A percentile compares a stretch with the other conserved stretches of the same genome.
Evolutionary conservation across 2,113 vertebrate genomes (phyloP).

Genomic region (Cyanoramphus novaezelandiae): DNA sequence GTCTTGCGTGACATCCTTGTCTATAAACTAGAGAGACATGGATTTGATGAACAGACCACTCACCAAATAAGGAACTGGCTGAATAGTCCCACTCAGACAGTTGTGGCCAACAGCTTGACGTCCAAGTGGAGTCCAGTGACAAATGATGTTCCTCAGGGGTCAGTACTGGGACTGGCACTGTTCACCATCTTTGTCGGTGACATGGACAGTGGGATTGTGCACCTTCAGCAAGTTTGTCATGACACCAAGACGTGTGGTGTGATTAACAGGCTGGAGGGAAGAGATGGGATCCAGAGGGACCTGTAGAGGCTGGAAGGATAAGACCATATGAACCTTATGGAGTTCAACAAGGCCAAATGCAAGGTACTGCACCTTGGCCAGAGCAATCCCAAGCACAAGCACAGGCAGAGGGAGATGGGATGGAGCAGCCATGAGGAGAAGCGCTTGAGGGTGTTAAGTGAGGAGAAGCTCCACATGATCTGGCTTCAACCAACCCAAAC

Average conservation of each 20-base stretch:
- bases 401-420: neutral
- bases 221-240: neutral
- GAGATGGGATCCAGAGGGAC: neutral
- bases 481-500: neutral
- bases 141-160: neutral
- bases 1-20: neutral
- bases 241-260: neutral
- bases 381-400: neutral
- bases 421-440: neutral
- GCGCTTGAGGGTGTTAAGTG: neutral
- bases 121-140: neutral
- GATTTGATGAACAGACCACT: neutral
- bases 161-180: neutral
- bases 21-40: neutral
- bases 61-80: neutral
- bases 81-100: neutral
- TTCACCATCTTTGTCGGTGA: neutral
- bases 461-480: neutral
- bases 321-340: neutral
- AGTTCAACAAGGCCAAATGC: neutral
- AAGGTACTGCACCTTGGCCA: neutral
- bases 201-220: neutral
- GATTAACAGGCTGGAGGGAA: neutral
- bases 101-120: neutral
- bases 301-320: neutral